Evolutionary conservation across 2,113 vertebrate species (phyloP).

Genomic region (Excalfactoria chinensis): DNA sequence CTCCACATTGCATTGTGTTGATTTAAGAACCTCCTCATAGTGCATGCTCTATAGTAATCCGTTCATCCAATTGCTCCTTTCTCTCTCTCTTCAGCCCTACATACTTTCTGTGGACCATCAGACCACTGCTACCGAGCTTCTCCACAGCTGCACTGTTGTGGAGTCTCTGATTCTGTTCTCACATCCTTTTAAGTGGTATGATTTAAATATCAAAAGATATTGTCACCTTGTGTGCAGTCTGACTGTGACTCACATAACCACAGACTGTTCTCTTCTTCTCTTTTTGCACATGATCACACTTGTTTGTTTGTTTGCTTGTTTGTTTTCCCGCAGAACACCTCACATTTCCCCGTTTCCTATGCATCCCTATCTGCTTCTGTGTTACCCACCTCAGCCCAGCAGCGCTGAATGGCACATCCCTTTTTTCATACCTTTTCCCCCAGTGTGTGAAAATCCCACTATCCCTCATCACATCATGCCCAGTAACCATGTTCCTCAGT

Average conservation of each 20-base stretch:
- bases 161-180: background rate
- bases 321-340: background rate
- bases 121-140: background rate
- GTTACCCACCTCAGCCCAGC: background rate
- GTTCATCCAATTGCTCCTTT: background rate
- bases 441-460: background rate
- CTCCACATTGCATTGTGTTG: background rate
- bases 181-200: background rate
- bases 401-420: background rate
- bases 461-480: no score
- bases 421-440: background rate
- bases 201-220: background rate
- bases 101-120: background rate
- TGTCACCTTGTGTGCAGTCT: background rate
- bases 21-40: background rate
- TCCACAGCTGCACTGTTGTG: background rate
- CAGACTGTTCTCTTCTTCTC: background rate
- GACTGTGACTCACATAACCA: background rate
- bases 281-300: background rate
- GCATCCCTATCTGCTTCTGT: background rate
- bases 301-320: background rate
- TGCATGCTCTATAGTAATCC: background rate
- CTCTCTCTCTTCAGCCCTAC: background rate
- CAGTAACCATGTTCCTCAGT: no score
- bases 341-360: background rate